Evolutionary conservation across 2,888 invertebrate species (phyloP).

Genomic region (Empis stercorea): DNA sequence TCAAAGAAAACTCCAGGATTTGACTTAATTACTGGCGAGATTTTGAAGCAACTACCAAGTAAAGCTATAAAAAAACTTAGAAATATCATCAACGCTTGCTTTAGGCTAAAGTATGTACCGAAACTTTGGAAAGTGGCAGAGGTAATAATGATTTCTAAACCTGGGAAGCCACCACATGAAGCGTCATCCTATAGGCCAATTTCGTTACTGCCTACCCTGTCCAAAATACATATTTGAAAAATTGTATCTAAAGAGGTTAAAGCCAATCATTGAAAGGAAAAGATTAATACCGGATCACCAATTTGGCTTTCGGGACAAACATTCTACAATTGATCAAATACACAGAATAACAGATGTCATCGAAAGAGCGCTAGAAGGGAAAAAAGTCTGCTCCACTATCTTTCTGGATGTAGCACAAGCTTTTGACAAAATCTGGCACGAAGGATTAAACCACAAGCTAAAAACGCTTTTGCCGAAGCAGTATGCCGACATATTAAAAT

Average conservation of each 20-base stretch:
- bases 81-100: too few species aligned
- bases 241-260: too few species aligned
- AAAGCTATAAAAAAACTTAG: too few species aligned
- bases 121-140: neutral
- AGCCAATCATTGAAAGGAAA: neutral
- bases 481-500: too few species aligned
- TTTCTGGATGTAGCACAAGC: neutral
- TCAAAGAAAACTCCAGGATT: too few species aligned
- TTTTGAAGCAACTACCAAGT: too few species aligned
- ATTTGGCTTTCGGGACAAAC: neutral
- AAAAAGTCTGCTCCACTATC: neutral
- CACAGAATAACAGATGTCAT: neutral
- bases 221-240: neutral
- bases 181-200: neutral
- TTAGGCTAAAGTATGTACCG: neutral
- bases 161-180: neutral
- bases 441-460: neutral
- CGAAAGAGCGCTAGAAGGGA: neutral
- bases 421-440: neutral
- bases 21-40: too few species aligned
- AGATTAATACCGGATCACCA: neutral
- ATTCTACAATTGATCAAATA: neutral
- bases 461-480: neutral
- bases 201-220: neutral
- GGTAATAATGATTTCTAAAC: neutral